Evolutionary conservation across 2,797 vertebrate genomes (phyloP).

Genomic region (Capromys pilorides): DNA sequence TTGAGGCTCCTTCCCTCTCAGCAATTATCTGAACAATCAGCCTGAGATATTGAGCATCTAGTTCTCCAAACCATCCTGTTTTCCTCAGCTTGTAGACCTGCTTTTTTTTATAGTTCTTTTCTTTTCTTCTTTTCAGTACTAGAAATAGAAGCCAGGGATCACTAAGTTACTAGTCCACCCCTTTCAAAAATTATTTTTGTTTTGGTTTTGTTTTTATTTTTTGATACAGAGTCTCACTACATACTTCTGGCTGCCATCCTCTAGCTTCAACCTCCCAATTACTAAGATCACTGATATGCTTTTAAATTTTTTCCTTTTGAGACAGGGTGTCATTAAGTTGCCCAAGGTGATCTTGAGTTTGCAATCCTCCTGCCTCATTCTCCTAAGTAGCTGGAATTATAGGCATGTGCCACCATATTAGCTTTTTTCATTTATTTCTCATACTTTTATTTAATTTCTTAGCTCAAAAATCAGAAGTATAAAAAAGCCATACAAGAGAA

Average conservation of each 20-base stretch:
- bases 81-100: not conserved
- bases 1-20: not conserved
- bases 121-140: not conserved
- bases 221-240: not conserved
- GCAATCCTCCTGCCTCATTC: not conserved
- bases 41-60: not conserved
- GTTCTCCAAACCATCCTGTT: not conserved
- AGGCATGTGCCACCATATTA: not conserved
- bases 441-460: not conserved
- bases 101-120: not conserved
- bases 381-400: not conserved
- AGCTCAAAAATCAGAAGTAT: not conserved
- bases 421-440: not conserved
- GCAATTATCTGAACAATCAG: not conserved
- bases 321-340: not conserved
- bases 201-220: not conserved
- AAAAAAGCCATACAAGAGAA: not conserved
- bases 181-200: not conserved
- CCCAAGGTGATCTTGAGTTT: not conserved
- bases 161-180: not conserved
- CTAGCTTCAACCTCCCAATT: not conserved
- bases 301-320: not conserved
- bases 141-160: not conserved
- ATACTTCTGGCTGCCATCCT: not conserved
- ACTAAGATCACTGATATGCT: not conserved